Evolutionary conservation across 2,888 invertebrate species (phyloP).

Genomic region (Eurois occulta): DNA sequence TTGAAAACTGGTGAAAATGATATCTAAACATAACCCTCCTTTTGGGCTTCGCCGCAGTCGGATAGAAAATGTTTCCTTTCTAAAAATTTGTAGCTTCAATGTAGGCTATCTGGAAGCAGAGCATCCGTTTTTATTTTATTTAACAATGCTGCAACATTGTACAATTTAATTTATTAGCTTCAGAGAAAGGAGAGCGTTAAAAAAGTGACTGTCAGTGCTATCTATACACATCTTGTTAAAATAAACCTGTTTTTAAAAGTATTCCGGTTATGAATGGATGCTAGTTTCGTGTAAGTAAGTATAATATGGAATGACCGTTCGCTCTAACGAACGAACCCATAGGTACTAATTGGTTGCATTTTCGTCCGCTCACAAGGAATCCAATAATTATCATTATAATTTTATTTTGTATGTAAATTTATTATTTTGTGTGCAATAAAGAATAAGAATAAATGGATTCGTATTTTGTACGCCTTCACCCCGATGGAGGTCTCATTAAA

Average conservation of each 20-base stretch:
- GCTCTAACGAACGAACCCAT: slow-evolving; percentile 40
- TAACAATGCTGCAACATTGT: slow-evolving; percentile 36
- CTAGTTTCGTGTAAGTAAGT: slow-evolving; percentile 41
- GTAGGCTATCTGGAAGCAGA: slow-evolving; percentile 19
- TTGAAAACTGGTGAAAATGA: not conserved
- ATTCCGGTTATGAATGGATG: slow-evolving; percentile 66
- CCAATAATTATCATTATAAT: too few relatives aligned
- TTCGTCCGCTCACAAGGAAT: slow-evolving; percentile 16
- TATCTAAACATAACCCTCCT: too few relatives aligned
- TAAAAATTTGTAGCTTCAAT: slow-evolving; percentile 10
- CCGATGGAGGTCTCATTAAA: not conserved
- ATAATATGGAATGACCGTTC: slow-evolving; percentile 34
- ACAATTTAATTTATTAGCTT: slow-evolving; percentile 40
- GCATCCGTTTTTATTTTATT: slow-evolving; percentile 24
- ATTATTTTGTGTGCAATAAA: too few relatives aligned
- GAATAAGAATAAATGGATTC: slow-evolving; percentile 6
- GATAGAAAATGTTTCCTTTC: slow-evolving; percentile 17
- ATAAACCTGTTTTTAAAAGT: slow-evolving; percentile 70
- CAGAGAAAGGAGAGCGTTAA: slow-evolving; percentile 67
- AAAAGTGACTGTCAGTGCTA: slow-evolving; percentile 63
- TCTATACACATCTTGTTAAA: slow-evolving; percentile 57
- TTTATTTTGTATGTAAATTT: too few relatives aligned
- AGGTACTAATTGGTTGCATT: slow-evolving; percentile 36
- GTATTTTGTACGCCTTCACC: not conserved
- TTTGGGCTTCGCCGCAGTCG: too few relatives aligned